phyloP scores from a whole-genome alignment of 1,140 invertebrate genomes.

The Lepidurus packardi region DNA sequence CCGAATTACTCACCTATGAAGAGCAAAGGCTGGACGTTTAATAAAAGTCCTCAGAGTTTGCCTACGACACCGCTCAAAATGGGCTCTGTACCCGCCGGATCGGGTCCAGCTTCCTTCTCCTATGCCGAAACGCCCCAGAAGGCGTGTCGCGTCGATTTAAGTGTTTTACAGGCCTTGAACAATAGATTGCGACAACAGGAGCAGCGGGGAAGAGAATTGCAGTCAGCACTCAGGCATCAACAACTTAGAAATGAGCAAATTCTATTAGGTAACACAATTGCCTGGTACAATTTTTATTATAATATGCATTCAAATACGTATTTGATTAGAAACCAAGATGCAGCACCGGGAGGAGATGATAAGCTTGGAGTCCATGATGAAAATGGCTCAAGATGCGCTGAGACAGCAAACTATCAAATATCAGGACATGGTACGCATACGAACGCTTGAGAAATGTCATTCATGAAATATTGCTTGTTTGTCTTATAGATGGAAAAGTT shows the following conservation, averaged over 20 bases:
- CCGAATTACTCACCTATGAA: slow-evolving; percentile 31
- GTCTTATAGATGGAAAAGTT: slow-evolving; percentile 32
- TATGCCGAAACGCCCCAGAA: slow-evolving; percentile 26
- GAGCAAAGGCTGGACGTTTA: slow-evolving; percentile 29
- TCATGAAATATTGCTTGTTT: neutral
- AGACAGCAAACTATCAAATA: slow-evolving; percentile 56
- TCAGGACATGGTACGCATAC: slow-evolving; percentile 48
- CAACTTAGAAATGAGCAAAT: slow-evolving; percentile 58
- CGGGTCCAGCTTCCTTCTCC: neutral
- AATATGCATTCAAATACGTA: neutral
- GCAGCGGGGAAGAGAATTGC: slow-evolving; percentile 55
- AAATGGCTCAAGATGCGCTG: slow-evolving; percentile 55
- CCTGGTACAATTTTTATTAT: neutral
- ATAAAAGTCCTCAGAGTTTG: neutral
- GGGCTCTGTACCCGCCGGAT: neutral
- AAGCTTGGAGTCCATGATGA: slow-evolving; percentile 54
- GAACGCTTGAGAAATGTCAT: neutral
- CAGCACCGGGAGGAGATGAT: slow-evolving; percentile 56
- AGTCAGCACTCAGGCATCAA: slow-evolving; percentile 56
- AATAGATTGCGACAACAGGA: slow-evolving; percentile 51
- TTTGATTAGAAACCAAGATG: slow-evolving; percentile 53
- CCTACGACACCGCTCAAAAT: neutral
- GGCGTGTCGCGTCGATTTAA: slow-evolving; percentile 43
- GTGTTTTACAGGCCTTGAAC: slow-evolving; percentile 48
- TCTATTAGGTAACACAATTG: slow-evolving; percentile 55